phyloP scores from a whole-genome alignment of 1,140 invertebrate genomes.

The Thereuonema tuberculata region DNA sequence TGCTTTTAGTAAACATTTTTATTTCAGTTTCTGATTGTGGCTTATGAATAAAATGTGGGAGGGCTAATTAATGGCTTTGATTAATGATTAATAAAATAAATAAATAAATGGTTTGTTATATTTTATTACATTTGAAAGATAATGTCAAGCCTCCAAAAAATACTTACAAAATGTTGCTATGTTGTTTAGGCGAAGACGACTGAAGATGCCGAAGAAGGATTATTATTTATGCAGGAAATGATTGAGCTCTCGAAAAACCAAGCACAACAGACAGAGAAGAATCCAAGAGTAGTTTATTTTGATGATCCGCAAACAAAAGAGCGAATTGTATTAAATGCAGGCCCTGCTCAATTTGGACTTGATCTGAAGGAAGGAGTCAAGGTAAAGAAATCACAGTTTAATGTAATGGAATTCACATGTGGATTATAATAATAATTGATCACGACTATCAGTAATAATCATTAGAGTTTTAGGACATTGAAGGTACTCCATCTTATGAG shows the following conservation, averaged over 20 bases:
- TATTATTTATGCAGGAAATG: constrained; percentile 96
- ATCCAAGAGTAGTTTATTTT: constrained; percentile 43
- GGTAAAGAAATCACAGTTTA: background rate
- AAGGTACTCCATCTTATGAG: too few relatives aligned
- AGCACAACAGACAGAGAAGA: constrained; percentile 42
- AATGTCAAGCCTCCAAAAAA: too few relatives aligned
- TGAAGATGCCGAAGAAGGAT: constrained; percentile 77
- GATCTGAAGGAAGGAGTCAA: constrained; percentile 37
- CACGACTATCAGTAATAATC: too few relatives aligned
- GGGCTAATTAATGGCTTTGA: constrained; percentile 9
- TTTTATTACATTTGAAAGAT: too few relatives aligned
- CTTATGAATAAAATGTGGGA: too few relatives aligned
- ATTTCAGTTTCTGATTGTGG: too few relatives aligned
- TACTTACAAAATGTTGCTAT: background rate
- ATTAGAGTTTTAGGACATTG: too few relatives aligned
- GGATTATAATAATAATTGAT: too few relatives aligned
- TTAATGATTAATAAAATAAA: too few relatives aligned
- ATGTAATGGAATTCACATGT: background rate
- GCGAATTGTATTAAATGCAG: constrained; percentile 48
- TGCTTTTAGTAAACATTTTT: too few relatives aligned
- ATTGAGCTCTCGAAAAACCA: constrained; percentile 69
- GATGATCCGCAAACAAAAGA: constrained; percentile 18
- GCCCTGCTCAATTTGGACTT: constrained; percentile 82
- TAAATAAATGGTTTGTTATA: too few relatives aligned
- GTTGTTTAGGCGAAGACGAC: constrained; percentile 57